A percentile compares a stretch with the other conserved stretches of the same genome.
These are phyloP conservation scores for Phataginus tricuspis DNA, from an alignment of 2,797 vertebrate genomes.

Conservation along the genomic window DNA sequence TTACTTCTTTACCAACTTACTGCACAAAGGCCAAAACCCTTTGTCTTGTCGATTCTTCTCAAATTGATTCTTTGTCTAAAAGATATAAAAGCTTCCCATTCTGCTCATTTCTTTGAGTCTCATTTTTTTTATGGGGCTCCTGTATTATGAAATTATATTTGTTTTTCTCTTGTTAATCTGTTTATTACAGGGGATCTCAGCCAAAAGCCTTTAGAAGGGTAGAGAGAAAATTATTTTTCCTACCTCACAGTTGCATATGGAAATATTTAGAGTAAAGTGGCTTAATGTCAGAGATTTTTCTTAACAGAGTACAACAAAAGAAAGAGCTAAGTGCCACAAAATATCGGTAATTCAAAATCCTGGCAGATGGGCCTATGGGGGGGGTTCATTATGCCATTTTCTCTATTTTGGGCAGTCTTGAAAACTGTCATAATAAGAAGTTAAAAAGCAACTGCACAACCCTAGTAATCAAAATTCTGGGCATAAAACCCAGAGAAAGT, in stretches of 20 bases:
- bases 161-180: not conserved
- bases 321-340: not conserved
- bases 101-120: not conserved
- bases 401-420: not conserved
- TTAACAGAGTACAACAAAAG: not conserved
- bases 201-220: too few species aligned
- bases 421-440: not conserved
- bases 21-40: not conserved
- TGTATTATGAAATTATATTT: not conserved
- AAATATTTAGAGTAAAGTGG: not conserved
- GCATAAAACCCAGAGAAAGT: not conserved
- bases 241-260: not conserved
- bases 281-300: not conserved
- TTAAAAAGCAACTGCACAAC: not conserved
- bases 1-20: not conserved
- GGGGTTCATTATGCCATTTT: not conserved
- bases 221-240: not conserved
- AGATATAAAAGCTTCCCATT: not conserved
- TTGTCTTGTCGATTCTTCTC: not conserved
- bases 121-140: not conserved
- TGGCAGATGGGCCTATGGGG: not conserved
- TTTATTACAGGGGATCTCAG: not conserved
- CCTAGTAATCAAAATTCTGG: not conserved
- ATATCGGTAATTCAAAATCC: not conserved
- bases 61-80: not conserved